Evolutionary conservation across 1,140 invertebrate genomes (phyloP), one percentile per base, ranked within the genome.

Genomic region (Pomacea maculata): DNA sequence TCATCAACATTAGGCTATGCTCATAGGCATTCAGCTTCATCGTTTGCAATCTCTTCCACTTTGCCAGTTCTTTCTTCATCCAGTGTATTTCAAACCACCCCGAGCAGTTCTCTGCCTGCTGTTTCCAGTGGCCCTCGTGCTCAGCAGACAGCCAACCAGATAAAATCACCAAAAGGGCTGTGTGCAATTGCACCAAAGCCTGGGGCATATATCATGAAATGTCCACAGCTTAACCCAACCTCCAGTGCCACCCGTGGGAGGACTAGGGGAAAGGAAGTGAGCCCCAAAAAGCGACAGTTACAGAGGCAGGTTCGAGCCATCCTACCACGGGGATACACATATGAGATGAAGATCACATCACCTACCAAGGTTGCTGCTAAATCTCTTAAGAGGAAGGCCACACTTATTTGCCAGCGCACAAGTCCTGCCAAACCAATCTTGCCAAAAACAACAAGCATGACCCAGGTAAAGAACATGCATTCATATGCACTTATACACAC

Each of bases 271-370:
- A 80, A 78, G 65, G 77, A 84, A 77, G 79, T 78, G 19, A 89
- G 87, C 82, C 87, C 87, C 6, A 80, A 86, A 65, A 85, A 85
- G 57, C 83, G 83, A 75, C 83, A 85, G 52, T 68, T 89, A n/a
- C 84, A 88, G 29, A 82, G 82, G 64, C 81, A 88, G 79, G 88
- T 86, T 21, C 79, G 83, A 19, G 84, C 85, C 21, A 89, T 90
- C 68, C 80, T 87, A 19, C 89, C 89, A 11, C 89, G 88, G 81
- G 87, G 87, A 34, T 86, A 88, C 79, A 80, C 87, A 5, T 82
- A 87, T 21, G 86, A 86, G 52, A 78, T 81, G n/a, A 83, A 86
- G 19, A 79, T 86, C 17, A 78, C 76, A 15, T 90, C 89, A 9
- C 89, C 88, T 34, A 83, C 86, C 15, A 90, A 89, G 75, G 85